phyloP scores from a whole-genome alignment of 2,797 vertebrate species.

The Carapus acus region DNA sequence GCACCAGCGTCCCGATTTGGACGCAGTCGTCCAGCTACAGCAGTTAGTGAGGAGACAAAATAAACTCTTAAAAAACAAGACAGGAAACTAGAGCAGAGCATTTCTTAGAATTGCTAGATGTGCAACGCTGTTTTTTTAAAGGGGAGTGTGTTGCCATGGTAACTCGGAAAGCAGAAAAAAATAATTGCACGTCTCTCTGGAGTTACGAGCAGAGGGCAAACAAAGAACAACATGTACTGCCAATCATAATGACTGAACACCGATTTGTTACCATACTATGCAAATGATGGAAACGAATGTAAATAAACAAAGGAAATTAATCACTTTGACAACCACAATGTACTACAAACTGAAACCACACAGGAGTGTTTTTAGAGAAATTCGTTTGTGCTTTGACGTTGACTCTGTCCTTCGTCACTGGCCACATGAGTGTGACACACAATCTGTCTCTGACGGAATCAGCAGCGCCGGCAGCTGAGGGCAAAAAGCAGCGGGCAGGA shows the following conservation, averaged over 20 bases:
- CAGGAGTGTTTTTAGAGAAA: constrained; percentile 9
- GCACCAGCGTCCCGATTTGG: constrained; percentile 76
- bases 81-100: background rate
- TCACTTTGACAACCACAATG: background rate
- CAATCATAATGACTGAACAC: too few species aligned
- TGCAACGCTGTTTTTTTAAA: too few species aligned
- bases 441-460: constrained; percentile 35
- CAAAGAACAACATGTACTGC: too few species aligned
- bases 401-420: constrained; percentile 20
- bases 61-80: constrained; percentile 2
- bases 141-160: too few species aligned
- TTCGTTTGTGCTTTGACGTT: constrained; percentile 9
- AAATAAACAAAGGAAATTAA: too few species aligned
- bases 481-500: constrained; percentile 15
- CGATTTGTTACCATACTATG: too few species aligned
- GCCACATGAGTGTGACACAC: constrained; percentile 29
- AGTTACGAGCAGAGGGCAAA: too few species aligned
- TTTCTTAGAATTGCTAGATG: too few species aligned
- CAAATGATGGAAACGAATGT: too few species aligned
- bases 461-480: constrained; percentile 33
- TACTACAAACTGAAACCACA: too few species aligned
- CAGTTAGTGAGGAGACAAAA: constrained; percentile 21
- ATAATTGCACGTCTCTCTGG: too few species aligned
- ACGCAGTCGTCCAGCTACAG: constrained; percentile 77
- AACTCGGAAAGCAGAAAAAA: too few species aligned